A percentile compares a stretch with the other conserved stretches of the same genome.
Evolutionary conservation across 2,113 vertebrate genomes (phyloP).

Genomic region (Eulacestoma nigropectus): DNA sequence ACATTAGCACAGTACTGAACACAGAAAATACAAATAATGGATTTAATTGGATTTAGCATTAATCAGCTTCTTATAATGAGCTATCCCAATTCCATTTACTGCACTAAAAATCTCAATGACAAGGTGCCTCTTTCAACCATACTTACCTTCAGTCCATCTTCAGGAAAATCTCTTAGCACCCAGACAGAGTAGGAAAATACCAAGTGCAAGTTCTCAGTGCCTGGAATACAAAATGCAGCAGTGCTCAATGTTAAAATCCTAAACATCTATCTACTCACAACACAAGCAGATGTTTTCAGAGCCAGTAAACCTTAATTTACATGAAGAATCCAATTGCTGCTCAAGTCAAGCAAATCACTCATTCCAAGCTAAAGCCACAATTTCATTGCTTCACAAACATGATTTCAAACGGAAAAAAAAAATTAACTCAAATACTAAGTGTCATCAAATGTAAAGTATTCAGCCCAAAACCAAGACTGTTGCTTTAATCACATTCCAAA

Average conservation of each 20-base stretch:
- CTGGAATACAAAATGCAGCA: constrained; percentile 62
- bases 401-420: background rate
- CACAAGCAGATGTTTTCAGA: background rate
- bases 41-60: background rate
- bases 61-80: background rate
- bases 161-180: constrained; percentile 92
- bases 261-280: background rate
- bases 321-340: background rate
- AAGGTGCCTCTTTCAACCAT: background rate
- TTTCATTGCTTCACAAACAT: background rate
- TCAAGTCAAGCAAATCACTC: background rate
- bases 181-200: constrained; percentile 95
- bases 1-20: background rate
- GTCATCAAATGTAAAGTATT: background rate
- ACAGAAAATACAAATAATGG: background rate
- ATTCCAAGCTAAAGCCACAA: background rate
- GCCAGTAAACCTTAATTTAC: background rate
- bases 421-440: background rate
- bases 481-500: background rate
- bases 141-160: constrained; percentile 92
- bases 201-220: constrained; percentile 89
- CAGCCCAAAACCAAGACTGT: background rate
- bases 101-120: background rate
- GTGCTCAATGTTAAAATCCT: background rate
- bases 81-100: background rate